A percentile compares a stretch with the other conserved stretches of the same genome.
phyloP scores from a whole-genome alignment of 1,140 invertebrate species.

The Cotesia glomerata region DNA sequence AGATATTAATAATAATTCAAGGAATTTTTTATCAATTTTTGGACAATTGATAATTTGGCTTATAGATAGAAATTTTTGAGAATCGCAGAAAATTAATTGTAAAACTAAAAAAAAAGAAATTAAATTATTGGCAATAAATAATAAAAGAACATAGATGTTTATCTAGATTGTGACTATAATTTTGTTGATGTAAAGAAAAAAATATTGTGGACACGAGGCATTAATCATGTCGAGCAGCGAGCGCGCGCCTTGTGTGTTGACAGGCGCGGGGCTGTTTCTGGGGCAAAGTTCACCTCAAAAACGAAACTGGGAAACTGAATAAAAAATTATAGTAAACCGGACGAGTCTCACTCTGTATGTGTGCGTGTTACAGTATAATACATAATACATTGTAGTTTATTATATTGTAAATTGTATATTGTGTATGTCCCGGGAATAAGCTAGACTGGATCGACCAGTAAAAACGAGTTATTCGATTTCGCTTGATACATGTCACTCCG shows the following conservation, averaged over 20 bases:
- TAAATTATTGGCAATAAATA: no score
- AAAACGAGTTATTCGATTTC: conserved; percentile 17
- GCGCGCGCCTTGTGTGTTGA: conserved; percentile 62
- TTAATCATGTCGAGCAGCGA: conserved; percentile 53
- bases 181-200: conserved; percentile 60
- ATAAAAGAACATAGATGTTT: conserved; percentile 39
- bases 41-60: no score
- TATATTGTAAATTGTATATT: no score
- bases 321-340: conserved; percentile 21
- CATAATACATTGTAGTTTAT: no score
- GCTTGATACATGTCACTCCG: conserved; percentile 11
- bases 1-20: no score
- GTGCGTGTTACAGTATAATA: neutral
- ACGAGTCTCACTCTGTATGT: neutral
- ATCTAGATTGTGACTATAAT: conserved; percentile 54
- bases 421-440: neutral
- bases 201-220: conserved; percentile 46
- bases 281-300: conserved; percentile 57
- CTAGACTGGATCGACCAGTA: conserved; percentile 48
- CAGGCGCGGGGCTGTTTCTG: conserved; percentile 53
- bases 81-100: no score
- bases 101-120: no score
- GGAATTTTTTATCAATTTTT: no score
- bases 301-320: conserved; percentile 35
- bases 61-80: no score